These are phyloP conservation scores for Plestiodon gilberti DNA, from an alignment of 2,113 vertebrate species.

Conservation along the genomic window DNA sequence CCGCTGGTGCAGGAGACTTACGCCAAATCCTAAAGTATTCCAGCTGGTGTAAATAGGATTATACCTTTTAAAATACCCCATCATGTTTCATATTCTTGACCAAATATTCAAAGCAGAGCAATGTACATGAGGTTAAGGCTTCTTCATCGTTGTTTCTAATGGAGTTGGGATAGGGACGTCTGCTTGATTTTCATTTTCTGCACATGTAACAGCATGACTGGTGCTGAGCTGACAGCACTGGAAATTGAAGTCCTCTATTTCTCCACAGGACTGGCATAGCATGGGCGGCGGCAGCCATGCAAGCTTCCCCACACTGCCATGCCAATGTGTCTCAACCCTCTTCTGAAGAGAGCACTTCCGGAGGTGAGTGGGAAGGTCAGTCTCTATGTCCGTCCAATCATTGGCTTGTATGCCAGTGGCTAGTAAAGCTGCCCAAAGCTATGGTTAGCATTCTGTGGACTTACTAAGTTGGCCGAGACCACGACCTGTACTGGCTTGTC, in stretches of 20 bases:
- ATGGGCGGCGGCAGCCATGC: conserved; percentile 71
- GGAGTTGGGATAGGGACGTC: conserved; percentile 2
- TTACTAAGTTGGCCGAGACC: conserved; percentile 18
- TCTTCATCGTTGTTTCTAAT: not conserved
- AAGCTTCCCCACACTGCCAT: conserved; percentile 71
- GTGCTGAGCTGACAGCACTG: conserved; percentile 65
- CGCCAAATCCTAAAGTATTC: not conserved
- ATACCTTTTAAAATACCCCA: not conserved
- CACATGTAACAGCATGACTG: conserved; percentile 50
- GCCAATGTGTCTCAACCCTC: conserved; percentile 68
- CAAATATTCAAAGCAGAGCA: not conserved
- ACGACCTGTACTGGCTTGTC: conserved; percentile 30
- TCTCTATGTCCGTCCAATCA: conserved; percentile 40
- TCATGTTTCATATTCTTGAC: not conserved
- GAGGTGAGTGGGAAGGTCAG: conserved; percentile 71
- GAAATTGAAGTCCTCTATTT: conserved; percentile 74
- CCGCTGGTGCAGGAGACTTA: too few relatives aligned
- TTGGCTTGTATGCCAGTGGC: conserved; percentile 29
- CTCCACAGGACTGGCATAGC: conserved; percentile 74
- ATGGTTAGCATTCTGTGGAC: not conserved
- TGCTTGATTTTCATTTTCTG: conserved; percentile 21
- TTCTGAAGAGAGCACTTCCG: conserved; percentile 71
- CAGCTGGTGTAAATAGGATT: not conserved
- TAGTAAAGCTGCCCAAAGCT: not conserved
- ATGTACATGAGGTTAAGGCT: not conserved